Evolutionary conservation across 2,797 vertebrate species (phyloP).

Genomic region (Schizopygopsis malacanthus): DNA sequence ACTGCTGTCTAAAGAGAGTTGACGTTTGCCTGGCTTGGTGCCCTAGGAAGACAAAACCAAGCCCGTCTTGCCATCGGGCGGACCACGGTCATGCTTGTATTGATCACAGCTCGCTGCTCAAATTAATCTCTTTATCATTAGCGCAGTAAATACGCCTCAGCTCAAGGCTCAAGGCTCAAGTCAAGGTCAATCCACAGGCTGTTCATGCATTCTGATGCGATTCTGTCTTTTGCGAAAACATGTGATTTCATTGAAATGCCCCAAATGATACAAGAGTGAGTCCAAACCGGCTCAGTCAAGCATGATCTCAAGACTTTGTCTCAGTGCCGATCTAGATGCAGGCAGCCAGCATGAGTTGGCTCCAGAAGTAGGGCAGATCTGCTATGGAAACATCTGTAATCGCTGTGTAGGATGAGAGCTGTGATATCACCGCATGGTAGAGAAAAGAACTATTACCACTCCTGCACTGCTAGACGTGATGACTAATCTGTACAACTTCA

Average conservation of each 20-base stretch:
- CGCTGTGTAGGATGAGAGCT: conserved; percentile 48
- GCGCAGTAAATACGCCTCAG: conserved; percentile 29
- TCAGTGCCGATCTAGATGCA: conserved; percentile 6
- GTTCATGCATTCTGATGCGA: not conserved
- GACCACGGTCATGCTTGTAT: conserved; percentile 33
- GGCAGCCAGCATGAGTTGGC: conserved; percentile 27
- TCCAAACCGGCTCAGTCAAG: conserved; percentile 5
- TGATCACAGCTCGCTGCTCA: conserved; percentile 30
- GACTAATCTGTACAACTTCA: not conserved
- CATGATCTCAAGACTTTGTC: not conserved
- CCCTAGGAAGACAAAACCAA: not conserved
- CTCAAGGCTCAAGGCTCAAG: conserved; percentile 33
- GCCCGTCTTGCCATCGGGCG: not conserved
- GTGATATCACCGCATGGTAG: conserved; percentile 35
- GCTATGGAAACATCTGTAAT: conserved; percentile 39
- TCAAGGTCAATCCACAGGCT: conserved; percentile 50
- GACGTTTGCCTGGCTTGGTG: conserved; percentile 10
- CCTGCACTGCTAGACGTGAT: not conserved
- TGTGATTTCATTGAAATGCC: not conserved
- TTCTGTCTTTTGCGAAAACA: not conserved
- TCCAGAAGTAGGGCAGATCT: conserved; percentile 53
- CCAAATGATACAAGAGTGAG: not conserved
- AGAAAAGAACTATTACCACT: conserved; percentile 33
- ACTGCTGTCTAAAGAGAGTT: conserved; percentile 26
- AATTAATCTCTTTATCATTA: conserved; percentile 55